Evolutionary conservation across 1,140 invertebrate genomes (phyloP).

Genomic region (Aphelenchoides avenae): DNA sequence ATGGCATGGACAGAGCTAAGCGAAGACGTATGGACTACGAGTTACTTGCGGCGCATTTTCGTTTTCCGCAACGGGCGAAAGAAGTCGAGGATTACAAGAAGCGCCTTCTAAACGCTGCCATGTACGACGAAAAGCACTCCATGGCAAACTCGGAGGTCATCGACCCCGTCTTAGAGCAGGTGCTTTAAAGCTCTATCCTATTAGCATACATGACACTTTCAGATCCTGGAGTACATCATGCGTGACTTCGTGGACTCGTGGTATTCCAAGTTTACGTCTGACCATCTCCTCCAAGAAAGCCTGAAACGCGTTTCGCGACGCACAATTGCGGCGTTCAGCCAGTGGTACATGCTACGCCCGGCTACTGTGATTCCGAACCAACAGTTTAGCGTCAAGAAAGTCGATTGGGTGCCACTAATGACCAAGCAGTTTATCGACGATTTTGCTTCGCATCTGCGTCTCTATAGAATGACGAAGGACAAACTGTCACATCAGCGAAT

Average conservation of each 20-base stretch:
- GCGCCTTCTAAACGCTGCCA: too few species aligned
- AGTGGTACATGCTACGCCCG: too few species aligned
- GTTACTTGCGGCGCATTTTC: too few species aligned
- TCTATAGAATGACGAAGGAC: slow-evolving; percentile 72
- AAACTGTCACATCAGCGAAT: slow-evolving; percentile 67
- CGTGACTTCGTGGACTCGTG: slow-evolving; percentile 32
- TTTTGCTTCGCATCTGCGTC: slow-evolving; percentile 77
- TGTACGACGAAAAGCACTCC: slow-evolving; percentile 23
- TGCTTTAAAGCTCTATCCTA: slow-evolving; percentile 6
- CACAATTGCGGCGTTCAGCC: slow-evolving; percentile 24
- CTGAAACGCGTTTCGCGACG: slow-evolving; percentile 26
- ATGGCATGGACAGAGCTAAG: too few species aligned
- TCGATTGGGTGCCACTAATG: slow-evolving; percentile 81
- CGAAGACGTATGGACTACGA: too few species aligned
- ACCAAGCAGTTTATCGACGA: slow-evolving; percentile 82
- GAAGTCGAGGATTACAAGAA: too few species aligned
- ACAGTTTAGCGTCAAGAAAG: slow-evolving; percentile 72
- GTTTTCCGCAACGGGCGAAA: too few species aligned
- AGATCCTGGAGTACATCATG: slow-evolving; percentile 32
- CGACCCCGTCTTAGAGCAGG: slow-evolving; percentile 30
- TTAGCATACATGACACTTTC: background rate
- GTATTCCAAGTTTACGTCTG: slow-evolving; percentile 29
- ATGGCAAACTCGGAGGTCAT: slow-evolving; percentile 32
- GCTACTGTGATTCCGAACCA: too few species aligned
- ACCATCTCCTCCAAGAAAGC: slow-evolving; percentile 26